Percentiles rank a stretch among this genome's conserved stretches.
phyloP scores from a whole-genome alignment of 2,113 vertebrate genomes.

The Syrrhaptes paradoxus region DNA sequence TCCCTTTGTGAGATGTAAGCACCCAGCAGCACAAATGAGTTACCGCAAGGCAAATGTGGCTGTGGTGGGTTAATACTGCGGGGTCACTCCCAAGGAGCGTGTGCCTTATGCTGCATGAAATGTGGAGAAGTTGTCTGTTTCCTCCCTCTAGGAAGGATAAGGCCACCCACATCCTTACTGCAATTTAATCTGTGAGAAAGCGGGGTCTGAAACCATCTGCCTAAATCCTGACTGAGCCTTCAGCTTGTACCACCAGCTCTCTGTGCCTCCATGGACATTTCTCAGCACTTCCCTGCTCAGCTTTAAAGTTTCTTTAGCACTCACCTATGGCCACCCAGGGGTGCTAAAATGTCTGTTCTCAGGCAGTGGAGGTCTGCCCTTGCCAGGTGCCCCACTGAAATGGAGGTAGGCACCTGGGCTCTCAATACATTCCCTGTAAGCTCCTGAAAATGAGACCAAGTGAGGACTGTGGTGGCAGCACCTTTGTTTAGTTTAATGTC shows the following conservation, averaged over 20 bases:
- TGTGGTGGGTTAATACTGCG: not conserved
- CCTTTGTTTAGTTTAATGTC: not conserved
- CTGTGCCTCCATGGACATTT: not conserved
- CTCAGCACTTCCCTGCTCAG: not conserved
- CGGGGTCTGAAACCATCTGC: not conserved
- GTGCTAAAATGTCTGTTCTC: not conserved
- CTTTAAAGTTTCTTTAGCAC: not conserved
- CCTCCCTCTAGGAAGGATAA: not conserved
- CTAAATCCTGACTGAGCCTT: not conserved
- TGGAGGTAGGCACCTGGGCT: not conserved
- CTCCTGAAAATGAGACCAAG: not conserved
- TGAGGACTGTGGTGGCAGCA: not conserved
- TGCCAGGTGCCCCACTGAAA: not conserved
- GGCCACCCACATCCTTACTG: not conserved
- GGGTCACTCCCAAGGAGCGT: not conserved
- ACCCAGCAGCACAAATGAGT: not conserved
- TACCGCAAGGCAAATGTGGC: not conserved
- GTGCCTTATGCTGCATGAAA: fast-evolving
- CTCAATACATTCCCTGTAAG: not conserved
- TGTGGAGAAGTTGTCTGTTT: not conserved
- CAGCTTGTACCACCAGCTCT: not conserved
- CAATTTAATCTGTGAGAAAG: not conserved
- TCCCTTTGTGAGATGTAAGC: not conserved
- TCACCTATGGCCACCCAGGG: not conserved
- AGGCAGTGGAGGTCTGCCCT: not conserved